Evolutionary conservation across 2,888 invertebrate species (phyloP).

Genomic region (Oasisia sp.): DNA sequence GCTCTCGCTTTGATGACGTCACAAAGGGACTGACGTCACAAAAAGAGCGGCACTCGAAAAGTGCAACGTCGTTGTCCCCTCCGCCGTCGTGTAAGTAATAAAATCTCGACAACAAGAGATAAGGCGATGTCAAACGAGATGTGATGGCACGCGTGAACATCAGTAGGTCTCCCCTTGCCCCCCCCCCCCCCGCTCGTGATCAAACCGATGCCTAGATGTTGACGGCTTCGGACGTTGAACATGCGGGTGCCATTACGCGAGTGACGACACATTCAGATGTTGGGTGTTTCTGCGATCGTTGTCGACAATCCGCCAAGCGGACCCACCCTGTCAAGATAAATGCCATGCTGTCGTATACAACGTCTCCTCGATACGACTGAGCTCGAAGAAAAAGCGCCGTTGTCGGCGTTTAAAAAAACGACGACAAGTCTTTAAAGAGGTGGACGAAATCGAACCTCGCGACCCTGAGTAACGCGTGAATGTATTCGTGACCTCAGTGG

Average conservation of each 20-base stretch:
- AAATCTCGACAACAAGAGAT: background rate
- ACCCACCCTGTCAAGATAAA: background rate
- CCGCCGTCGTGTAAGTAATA: background rate
- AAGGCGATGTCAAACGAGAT: background rate
- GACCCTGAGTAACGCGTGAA: background rate
- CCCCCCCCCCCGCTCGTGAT: background rate
- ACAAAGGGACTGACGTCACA: background rate
- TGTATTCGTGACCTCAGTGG: background rate
- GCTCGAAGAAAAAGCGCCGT: too few relatives aligned
- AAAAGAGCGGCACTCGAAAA: background rate
- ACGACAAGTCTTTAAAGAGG: background rate
- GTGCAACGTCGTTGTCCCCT: background rate
- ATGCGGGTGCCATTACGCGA: background rate
- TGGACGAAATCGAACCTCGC: background rate
- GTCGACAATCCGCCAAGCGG: background rate
- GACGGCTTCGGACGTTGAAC: background rate
- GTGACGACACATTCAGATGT: background rate
- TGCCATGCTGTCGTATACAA: background rate
- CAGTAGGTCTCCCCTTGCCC: background rate
- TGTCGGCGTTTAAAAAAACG: background rate
- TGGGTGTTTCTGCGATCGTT: slow-evolving; percentile 13
- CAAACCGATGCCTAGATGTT: background rate
- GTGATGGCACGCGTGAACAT: background rate
- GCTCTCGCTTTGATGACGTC: background rate
- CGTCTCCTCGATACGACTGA: background rate